These are phyloP conservation scores for Caprella mutica DNA, from an alignment of 2,888 invertebrate species.

Conservation along the genomic window DNA sequence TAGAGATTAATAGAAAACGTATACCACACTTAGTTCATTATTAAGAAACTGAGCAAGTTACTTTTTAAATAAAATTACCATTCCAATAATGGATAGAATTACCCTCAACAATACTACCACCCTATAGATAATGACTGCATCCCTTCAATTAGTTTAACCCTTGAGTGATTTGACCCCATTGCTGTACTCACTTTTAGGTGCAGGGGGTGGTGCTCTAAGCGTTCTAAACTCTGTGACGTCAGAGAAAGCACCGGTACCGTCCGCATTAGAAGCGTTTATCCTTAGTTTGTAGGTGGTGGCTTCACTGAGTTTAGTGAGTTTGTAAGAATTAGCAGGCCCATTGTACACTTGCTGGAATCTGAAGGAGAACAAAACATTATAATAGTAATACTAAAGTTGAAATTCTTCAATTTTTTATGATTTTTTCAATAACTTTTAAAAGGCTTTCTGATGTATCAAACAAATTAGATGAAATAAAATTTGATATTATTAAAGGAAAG, in stretches of 20 bases:
- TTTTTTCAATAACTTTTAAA: neutral
- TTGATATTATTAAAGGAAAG: neutral
- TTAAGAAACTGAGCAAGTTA: no score
- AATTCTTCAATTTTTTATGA: neutral
- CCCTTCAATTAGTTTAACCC: no score
- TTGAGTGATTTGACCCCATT: no score
- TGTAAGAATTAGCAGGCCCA: constrained; percentile 64
- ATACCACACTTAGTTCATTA: no score
- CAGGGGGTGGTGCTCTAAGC: constrained; percentile 64
- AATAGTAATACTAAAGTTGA: neutral
- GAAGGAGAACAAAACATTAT: neutral
- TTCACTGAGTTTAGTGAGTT: constrained; percentile 72
- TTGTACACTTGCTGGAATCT: constrained; percentile 50
- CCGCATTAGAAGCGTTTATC: constrained; percentile 72
- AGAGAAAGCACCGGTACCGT: constrained; percentile 70
- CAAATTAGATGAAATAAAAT: no score
- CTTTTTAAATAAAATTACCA: no score
- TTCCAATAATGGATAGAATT: no score
- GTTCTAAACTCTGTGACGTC: constrained; percentile 59
- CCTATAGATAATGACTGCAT: no score
- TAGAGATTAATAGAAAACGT: no score
- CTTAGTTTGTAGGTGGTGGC: constrained; percentile 69
- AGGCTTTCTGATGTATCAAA: no score
- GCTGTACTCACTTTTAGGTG: constrained; percentile 52
- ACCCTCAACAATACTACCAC: no score